Evolutionary conservation across 2,888 invertebrate species (phyloP), one percentile per base, ranked within the genome.

Genomic region (Cenopis cana): DNA sequence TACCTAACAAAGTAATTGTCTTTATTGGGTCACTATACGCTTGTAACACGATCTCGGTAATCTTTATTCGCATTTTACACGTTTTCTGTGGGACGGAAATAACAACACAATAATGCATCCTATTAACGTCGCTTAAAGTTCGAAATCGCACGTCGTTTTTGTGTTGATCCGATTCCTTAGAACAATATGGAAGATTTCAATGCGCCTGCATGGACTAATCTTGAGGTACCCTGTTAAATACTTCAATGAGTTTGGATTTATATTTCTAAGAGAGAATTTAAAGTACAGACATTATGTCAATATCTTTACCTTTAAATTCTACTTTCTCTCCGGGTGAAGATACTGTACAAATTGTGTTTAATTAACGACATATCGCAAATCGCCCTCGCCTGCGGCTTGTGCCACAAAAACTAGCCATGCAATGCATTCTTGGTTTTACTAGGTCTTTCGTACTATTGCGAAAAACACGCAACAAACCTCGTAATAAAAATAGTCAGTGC

Each of bases 11-110:
- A 82, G 80, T 80, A 79, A 77, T 78, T 77, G 77, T 79, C 77
- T 78, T 85, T 87, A 88, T 85, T 90, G 77, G 91, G 89, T 89
- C 90, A 87, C 77, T 79, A 82, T 79, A 80, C 81, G 79, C 78
- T 76, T 84, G 87, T 82, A 85, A 88, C 83, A 76, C 81, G 85
- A 87, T 84, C 85, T 83, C 80, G 81, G 80, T 75, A 77, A 80
- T 77, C 77, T 65, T 72, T 71, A 75, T 75, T 78, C 79, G 76
- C 68, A 73, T 73, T 72, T 74, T 74, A 76, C 79, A 76, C 75
- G 74, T 76, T 38, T 57, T 66, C 49, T 41, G 29, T 52, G n/a
- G 36, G 36, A 20, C 11, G 17, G 11, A 38, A 10, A 52, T 52
- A 62, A 64, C 24, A 17, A 57, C 29, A 50, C 11, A 17, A 69